Evolutionary conservation across 2,888 invertebrate genomes (phyloP), one percentile per base, ranked within the genome.

Genomic region (Agrenia bidenticulata): DNA sequence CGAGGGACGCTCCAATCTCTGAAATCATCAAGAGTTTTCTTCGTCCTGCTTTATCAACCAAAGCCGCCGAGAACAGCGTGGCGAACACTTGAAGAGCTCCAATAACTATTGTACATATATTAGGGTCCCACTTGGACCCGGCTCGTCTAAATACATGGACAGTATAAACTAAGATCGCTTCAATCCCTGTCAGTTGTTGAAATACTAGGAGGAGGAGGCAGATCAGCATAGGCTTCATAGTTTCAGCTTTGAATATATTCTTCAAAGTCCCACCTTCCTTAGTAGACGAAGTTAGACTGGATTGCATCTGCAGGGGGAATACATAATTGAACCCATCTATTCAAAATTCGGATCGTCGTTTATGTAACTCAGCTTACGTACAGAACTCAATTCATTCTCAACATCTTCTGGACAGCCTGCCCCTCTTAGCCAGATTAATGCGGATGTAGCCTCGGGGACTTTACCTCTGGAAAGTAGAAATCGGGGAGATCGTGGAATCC

Each of bases 141-240:
- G 87, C 87, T 63, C 83, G 87, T 63, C 83, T 76, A 80, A 92
- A 92, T 76, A 92, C 92, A 56, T 84, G 83, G 61, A 85, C 84
- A 0, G 85, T 88, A 77, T 84, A 92, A 81, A 92, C 91, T 73
- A 92, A 45, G 67, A 92, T 88, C 0, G 90, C 90, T 80, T 92
- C 91, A 73, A 92, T 85, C 60, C 92, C 92, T 66, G 89, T 88
- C 77, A 90, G 84, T 79, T 92, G 92, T 77, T 92, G 92, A 81
- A 90, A 90, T 77, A 89, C 85, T 87, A 94, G 89, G 68, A 92
- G 85, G 17, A 89, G 86, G 27, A 90, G 82, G 1, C 87, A 87
- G 59, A 90, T 87, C 5, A 51, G 13, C 51, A 51, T 51, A 7
- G 51, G 51, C 23, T 84, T 87, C 45, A 86, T 83, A 9, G 89